Evolutionary conservation across 2,113 vertebrate genomes (phyloP).

Genomic region (Bostrychus sinensis): DNA sequence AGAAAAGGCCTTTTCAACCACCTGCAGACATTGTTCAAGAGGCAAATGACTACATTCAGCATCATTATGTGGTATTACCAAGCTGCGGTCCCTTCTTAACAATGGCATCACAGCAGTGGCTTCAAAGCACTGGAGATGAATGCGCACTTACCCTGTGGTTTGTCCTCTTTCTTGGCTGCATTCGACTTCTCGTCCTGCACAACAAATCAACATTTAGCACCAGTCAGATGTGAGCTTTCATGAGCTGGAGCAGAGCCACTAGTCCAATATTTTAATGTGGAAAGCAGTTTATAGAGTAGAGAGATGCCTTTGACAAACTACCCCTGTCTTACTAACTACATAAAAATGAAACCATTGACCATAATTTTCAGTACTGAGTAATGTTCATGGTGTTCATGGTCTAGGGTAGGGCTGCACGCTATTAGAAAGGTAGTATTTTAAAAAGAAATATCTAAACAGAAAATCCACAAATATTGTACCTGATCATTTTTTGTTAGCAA

Average conservation of each 20-base stretch:
- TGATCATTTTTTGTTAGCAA: too few relatives aligned
- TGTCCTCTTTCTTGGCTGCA: conserved; percentile 61
- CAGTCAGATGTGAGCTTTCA: conserved; percentile 27
- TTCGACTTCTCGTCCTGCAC: conserved; percentile 68
- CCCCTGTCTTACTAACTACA: conserved; percentile 4
- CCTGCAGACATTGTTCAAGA: conserved; percentile 7
- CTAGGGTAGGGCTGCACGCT: too few relatives aligned
- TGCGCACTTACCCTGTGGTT: conserved; percentile 60
- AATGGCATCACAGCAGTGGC: background rate
- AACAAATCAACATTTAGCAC: conserved; percentile 43
- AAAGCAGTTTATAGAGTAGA: conserved; percentile 22
- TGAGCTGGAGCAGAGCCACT: conserved; percentile 23
- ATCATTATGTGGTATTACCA: background rate
- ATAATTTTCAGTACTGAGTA: too few relatives aligned
- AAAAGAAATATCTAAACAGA: too few relatives aligned
- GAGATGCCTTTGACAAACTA: conserved; percentile 29
- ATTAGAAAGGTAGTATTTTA: too few relatives aligned
- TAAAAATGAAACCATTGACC: background rate
- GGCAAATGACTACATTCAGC: conserved; percentile 1
- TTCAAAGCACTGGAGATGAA: background rate
- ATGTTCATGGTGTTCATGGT: too few relatives aligned
- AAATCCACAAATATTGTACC: too few relatives aligned
- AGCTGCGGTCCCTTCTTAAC: background rate
- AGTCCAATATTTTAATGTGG: conserved; percentile 34
- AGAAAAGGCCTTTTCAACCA: background rate